These are phyloP conservation scores for Dynastes maya DNA, from an alignment of 2,888 invertebrate genomes.

Conservation along the genomic window DNA sequence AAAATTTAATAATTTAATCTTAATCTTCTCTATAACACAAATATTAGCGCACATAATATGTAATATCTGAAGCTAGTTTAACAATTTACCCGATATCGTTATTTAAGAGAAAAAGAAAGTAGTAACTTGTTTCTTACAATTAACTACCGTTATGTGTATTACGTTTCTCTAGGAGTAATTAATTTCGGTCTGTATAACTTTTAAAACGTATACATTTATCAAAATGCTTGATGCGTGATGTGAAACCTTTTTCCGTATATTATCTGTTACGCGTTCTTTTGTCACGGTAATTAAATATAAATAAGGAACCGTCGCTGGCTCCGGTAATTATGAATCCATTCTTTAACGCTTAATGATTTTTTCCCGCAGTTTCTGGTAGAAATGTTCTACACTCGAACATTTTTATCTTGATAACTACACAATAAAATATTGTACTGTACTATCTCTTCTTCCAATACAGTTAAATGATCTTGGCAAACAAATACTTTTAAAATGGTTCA, in stretches of 20 bases:
- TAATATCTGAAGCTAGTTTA: too few relatives aligned
- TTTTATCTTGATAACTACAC: conserved; percentile 42
- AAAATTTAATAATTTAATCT: too few relatives aligned
- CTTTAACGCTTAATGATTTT: conserved; percentile 62
- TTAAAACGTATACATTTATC: conserved; percentile 7
- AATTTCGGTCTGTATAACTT: conserved; percentile 9
- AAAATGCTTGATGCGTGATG: conserved; percentile 29
- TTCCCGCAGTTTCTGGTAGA: conserved; percentile 28
- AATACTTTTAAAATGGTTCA: neutral
- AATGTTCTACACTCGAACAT: conserved; percentile 6
- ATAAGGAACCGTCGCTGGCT: conserved; percentile 58
- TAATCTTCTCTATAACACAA: too few relatives aligned
- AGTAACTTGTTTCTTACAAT: neutral
- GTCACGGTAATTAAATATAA: conserved; percentile 66
- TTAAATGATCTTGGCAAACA: neutral
- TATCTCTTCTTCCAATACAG: neutral
- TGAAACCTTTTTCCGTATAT: conserved; percentile 27
- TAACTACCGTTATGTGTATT: neutral
- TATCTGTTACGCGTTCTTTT: conserved; percentile 56
- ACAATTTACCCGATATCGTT: too few relatives aligned
- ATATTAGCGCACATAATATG: too few relatives aligned
- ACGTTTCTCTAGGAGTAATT: conserved; percentile 15
- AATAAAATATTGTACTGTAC: conserved; percentile 25
- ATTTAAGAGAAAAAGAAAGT: too few relatives aligned
- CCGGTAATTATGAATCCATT: conserved; percentile 64